Evolutionary conservation across 2,888 invertebrate species (phyloP), one percentile per base, ranked within the genome.

Genomic region (Colostygia pectinataria): DNA sequence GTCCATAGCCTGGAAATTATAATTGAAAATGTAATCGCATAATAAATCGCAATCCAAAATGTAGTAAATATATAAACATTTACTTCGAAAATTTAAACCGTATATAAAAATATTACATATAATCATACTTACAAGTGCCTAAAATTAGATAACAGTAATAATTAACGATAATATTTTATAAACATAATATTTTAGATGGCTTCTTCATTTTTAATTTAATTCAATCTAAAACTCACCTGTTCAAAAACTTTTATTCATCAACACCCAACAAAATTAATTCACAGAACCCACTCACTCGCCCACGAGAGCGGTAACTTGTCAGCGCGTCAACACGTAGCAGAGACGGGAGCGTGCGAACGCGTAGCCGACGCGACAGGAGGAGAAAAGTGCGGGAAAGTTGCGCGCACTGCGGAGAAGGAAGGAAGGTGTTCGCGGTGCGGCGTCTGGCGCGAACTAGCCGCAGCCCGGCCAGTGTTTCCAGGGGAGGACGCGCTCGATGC

Each of bases 381-480:
- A 32, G 74, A 69, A 74, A 79, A 76, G 68, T 74, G 67, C 76
- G 76, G 67, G 65, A 74, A 77, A 74, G 67, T 74, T 70, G 60
- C 28, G 53, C 48, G 51, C 38, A 44, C 49, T 50, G 55, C 54
- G 50, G 48, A 47, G 49, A 45, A 57, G 57, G 57, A 62, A 68
- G 55, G 57, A 62, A 68, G 63, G 71, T 68, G 75, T 67, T 66
- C 62, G 66, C 76, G 68, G 63, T 65, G 62, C 68, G 74, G 63
- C 72, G 71, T 66, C 69, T 68, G 68, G 64, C 74, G 70, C 75
- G 74, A 69, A 82, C 81, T 82, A 63, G 64, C 51, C 49, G 69
- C 49, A 63, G 69, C 72, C 74, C 71, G 73, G 77, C 66, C 68
- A 56, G 64, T 66, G 58, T 59, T 52, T 57, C 67, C 70, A 45